phyloP scores from a whole-genome alignment of 2,797 vertebrate species.

The Acomys russatus region DNA sequence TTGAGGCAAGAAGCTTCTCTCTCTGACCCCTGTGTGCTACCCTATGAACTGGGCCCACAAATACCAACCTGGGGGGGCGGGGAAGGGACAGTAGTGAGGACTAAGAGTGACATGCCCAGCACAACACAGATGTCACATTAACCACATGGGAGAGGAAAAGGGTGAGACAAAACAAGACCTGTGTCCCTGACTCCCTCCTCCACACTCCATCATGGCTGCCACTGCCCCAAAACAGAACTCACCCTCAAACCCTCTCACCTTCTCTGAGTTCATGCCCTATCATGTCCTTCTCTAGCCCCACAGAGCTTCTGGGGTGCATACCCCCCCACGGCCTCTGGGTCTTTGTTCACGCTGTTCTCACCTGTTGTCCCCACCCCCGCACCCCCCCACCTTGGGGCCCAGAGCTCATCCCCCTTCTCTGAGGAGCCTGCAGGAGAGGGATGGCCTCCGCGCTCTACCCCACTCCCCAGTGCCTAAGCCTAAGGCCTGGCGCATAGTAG shows the following conservation, averaged over 20 bases:
- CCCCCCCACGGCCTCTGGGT: neutral
- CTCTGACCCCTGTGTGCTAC: neutral
- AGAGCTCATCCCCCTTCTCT: neutral
- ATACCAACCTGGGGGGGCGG: neutral
- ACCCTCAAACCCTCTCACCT: neutral
- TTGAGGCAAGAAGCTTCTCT: neutral
- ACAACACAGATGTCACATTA: rapidly evolving
- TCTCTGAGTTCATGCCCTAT: neutral
- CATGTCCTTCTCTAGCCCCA: neutral
- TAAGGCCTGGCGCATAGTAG: slow-evolving; percentile 86
- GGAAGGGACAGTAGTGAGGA: neutral
- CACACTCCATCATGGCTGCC: neutral
- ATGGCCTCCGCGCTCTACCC: slow-evolving; percentile 22
- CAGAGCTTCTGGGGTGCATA: neutral
- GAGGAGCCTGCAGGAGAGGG: neutral
- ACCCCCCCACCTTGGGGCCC: neutral
- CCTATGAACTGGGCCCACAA: neutral
- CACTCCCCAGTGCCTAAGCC: slow-evolving; percentile 78
- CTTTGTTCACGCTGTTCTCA: neutral
- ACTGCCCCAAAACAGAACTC: neutral
- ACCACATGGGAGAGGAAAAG: neutral
- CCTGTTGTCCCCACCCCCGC: neutral
- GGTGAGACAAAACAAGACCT: neutral
- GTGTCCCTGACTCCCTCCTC: neutral
- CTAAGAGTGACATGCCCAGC: neutral